These are phyloP conservation scores for Drosophila kambysellisi DNA, from an alignment of 2,888 invertebrate genomes.

Conservation along the genomic window DNA sequence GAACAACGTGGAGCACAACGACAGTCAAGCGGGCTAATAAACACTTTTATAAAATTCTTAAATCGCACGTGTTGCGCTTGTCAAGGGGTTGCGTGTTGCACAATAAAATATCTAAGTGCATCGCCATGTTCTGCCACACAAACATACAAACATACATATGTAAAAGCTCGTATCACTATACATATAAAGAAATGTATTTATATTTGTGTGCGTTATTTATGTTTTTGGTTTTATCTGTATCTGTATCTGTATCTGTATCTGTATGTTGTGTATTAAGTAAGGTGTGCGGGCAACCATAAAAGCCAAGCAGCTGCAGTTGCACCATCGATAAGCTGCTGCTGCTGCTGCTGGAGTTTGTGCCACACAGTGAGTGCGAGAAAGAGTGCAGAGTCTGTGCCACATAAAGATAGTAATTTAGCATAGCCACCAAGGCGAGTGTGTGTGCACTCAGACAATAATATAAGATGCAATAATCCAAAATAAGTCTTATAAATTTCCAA, in stretches of 20 bases:
- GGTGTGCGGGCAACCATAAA: constrained; percentile 55
- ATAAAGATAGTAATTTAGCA: constrained; percentile 59
- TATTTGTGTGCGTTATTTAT: constrained; percentile 25
- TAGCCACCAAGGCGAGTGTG: constrained; percentile 48
- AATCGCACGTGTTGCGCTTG: constrained; percentile 75
- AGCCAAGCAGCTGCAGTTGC: constrained; percentile 28
- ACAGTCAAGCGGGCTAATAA: constrained; percentile 64
- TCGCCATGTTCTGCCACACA: constrained; percentile 63
- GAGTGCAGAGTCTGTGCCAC: constrained; percentile 48
- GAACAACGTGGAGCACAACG: constrained; percentile 26
- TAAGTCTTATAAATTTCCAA: neutral
- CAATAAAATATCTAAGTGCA: constrained; percentile 75
- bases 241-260: constrained; percentile 6
- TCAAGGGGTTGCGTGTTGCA: constrained; percentile 65
- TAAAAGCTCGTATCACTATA: constrained; percentile 2
- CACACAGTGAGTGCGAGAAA: constrained; percentile 14
- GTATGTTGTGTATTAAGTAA: constrained; percentile 52
- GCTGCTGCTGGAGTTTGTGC: constrained; percentile 18
- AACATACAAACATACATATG: constrained; percentile 27
- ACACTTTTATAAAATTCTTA: constrained; percentile 77
- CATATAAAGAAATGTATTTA: constrained; percentile 1
- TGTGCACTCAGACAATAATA: constrained; percentile 1
- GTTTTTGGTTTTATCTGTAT: constrained; percentile 32
- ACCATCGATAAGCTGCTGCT: constrained; percentile 58
- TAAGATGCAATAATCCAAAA: neutral